These are phyloP conservation scores for Lycaena phlaeas DNA, from an alignment of 2,888 invertebrate species.

Conservation along the genomic window DNA sequence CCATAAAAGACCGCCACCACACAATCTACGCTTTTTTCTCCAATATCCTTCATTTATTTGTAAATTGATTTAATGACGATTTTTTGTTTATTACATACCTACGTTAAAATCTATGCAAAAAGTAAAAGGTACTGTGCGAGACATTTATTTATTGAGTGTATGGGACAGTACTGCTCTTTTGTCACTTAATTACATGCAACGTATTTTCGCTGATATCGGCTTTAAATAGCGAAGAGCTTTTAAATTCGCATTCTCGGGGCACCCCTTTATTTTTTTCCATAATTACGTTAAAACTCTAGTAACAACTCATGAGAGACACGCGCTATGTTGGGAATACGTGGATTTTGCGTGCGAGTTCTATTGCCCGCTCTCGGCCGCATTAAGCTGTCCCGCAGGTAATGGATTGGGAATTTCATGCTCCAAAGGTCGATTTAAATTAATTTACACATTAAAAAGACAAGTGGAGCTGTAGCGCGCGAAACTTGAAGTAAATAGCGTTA, in stretches of 20 bases:
- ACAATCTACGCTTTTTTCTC: too few species aligned
- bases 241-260: conserved; percentile 10
- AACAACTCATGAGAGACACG: conserved; percentile 15
- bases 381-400: conserved; percentile 55
- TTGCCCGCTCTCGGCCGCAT: conserved; percentile 35
- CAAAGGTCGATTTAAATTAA: conserved; percentile 64
- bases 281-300: conserved; percentile 18
- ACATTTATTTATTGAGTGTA: too few species aligned
- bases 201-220: neutral
- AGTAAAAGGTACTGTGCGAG: too few species aligned
- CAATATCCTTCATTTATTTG: too few species aligned
- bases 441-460: conserved; percentile 59
- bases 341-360: conserved; percentile 36
- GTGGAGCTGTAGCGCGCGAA: conserved; percentile 33
- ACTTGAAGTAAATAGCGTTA: conserved; percentile 53
- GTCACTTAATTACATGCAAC: neutral
- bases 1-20: too few species aligned
- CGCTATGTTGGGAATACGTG: conserved; percentile 30
- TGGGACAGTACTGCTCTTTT: too few species aligned
- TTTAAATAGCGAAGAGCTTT: conserved; percentile 1
- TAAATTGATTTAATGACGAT: too few species aligned
- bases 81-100: too few species aligned
- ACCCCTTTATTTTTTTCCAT: conserved; percentile 19
- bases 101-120: too few species aligned
- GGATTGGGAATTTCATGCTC: conserved; percentile 60